These are phyloP conservation scores for Threskiornis aethiopicus DNA, from an alignment of 2,797 vertebrate species.

Conservation along the genomic window DNA sequence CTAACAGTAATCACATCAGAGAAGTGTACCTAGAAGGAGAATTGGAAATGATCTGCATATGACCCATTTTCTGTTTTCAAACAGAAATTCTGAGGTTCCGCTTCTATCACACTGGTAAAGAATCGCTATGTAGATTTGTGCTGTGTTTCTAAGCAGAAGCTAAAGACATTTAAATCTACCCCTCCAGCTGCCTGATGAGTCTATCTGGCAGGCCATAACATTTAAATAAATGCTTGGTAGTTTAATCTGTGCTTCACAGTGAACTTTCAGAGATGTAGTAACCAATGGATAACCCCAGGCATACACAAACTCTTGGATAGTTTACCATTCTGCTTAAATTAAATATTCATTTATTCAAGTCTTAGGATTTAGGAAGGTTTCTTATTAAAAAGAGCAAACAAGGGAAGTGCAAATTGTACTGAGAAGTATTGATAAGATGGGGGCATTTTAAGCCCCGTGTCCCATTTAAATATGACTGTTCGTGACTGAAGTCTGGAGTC, in stretches of 20 bases:
- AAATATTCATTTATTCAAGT: slow-evolving; percentile 24
- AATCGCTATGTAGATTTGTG: not conserved
- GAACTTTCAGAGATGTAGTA: not conserved
- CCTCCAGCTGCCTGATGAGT: not conserved
- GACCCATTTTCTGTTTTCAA: not conserved
- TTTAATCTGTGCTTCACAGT: not conserved
- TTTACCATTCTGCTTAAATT: slow-evolving; percentile 11
- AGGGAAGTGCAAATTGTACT: not conserved
- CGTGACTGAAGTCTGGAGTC: not conserved
- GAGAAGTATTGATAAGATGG: not conserved
- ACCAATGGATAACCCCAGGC: not conserved
- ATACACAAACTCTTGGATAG: not conserved
- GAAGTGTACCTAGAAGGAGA: not conserved
- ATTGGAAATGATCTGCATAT: not conserved
- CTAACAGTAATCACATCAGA: not conserved
- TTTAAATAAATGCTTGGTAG: not conserved
- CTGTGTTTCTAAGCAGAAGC: not conserved
- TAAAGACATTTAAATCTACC: not conserved
- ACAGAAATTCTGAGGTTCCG: not conserved
- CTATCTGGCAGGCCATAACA: not conserved
- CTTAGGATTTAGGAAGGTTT: not conserved
- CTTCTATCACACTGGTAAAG: not conserved
- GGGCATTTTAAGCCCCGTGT: not conserved
- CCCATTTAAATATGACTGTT: not conserved
- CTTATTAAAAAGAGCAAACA: slow-evolving; percentile 24